Evolutionary conservation across 2,113 vertebrate species (phyloP).

Genomic region (Otolemur garnettii): DNA sequence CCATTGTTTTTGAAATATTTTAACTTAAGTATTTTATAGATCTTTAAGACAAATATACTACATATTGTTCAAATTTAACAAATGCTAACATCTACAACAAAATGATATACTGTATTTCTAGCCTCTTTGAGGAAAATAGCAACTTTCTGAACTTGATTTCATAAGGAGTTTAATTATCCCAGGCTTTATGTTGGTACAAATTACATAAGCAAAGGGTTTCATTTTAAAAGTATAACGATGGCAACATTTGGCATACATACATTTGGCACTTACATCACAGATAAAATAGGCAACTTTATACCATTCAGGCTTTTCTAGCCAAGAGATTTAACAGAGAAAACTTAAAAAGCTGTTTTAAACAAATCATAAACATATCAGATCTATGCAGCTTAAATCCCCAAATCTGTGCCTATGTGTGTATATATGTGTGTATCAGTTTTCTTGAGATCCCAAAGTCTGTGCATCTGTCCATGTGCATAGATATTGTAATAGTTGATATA

Average conservation of each 20-base stretch:
- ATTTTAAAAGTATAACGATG: background rate
- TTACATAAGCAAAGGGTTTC: background rate
- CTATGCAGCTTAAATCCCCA: background rate
- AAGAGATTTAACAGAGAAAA: background rate
- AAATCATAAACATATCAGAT: background rate
- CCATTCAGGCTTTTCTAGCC: background rate
- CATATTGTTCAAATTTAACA: background rate
- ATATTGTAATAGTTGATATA: too few species aligned
- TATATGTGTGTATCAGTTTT: background rate
- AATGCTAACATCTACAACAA: background rate
- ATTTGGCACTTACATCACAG: background rate
- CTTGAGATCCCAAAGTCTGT: too few species aligned
- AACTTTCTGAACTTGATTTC: slow-evolving; percentile 34
- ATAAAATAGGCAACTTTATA: slow-evolving; percentile 9
- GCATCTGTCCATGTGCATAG: too few species aligned
- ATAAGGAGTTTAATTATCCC: slow-evolving; percentile 5
- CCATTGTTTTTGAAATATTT: slow-evolving; percentile 25
- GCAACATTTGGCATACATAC: slow-evolving; percentile 4
- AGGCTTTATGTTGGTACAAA: slow-evolving; percentile 37
- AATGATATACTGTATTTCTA: background rate
- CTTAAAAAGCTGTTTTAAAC: background rate
- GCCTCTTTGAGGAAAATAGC: slow-evolving; percentile 2
- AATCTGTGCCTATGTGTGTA: background rate
- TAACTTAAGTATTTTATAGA: background rate
- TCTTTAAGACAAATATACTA: slow-evolving; percentile 1